Evolutionary conservation across 2,797 vertebrate species (phyloP), one percentile per base, ranked within the genome.

Genomic region (Hydrophis major): DNA sequence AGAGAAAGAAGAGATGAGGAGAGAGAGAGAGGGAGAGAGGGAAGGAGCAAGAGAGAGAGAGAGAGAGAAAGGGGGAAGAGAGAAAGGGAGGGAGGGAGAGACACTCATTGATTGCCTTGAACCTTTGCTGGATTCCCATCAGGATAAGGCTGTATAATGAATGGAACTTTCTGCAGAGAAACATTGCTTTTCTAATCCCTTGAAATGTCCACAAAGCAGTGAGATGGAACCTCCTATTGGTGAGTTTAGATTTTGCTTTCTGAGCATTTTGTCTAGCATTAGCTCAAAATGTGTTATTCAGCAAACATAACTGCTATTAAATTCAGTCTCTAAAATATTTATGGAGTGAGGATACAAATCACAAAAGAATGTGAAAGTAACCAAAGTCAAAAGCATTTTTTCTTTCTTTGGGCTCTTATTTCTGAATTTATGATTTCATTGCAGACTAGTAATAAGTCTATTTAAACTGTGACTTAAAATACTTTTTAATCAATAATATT

Each of bases 341-440:
- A 91, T 91, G 18, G 95, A 90, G 90, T 93, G 7, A 8, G 92
- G 94, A 47, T 25, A 88, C 20, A 88, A 94, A 95, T 91, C 0
- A 57, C 12, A 92, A 92, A 92, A 89, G 87, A 89, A 55, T 22
- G 47, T 20, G 87, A 83, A 90, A 42, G 25, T 60, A 83, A 32
- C 0, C 91, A 89, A 18, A 86, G 53, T 88, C 0, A 0, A 90
- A 87, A 32, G 1, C 37, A 89, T 89, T n/a, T 0, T 93, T 63
- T 87, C 74, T 92, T 83, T 56, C 57, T 86, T 93, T 93, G 14
- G 86, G 22, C 53, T 63, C n/a, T 86, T 14, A 42, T 74, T 92
- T 83, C 55, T 25, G 32, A 37, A 66, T 63, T 66, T 88, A 47
- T 83, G 42, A 60, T 66, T 87, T 86, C 87, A 90, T 86, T 78